Evolutionary conservation across 35 echinoderm and acorn worm species (phyloP).

Genomic region (Ophioderma brevispina): DNA sequence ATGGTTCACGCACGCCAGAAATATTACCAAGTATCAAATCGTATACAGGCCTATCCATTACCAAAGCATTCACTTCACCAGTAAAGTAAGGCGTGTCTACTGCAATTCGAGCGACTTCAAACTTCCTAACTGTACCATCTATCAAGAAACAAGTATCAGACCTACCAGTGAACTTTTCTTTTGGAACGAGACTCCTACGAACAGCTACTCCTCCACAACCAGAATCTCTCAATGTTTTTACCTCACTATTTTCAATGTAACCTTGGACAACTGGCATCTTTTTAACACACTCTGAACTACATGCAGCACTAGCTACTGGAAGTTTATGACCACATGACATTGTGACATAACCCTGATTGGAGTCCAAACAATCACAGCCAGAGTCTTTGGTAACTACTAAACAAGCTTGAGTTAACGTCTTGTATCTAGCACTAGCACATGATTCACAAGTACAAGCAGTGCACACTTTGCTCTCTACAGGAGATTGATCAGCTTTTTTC

Average conservation of each 20-base stretch:
- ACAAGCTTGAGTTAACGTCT: too few relatives aligned
- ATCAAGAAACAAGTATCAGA: conserved; percentile 35
- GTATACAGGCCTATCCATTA: conserved; percentile 40
- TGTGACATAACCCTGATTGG: not conserved
- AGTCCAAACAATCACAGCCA: not conserved
- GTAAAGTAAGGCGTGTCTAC: conserved; percentile 16
- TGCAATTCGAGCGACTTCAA: not conserved
- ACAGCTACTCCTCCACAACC: conserved; percentile 45
- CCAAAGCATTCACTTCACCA: conserved; percentile 29
- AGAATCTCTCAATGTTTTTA: conserved; percentile 24
- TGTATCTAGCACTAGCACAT: not conserved
- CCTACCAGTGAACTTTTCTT: conserved; percentile 28
- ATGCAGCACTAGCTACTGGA: conserved; percentile 20
- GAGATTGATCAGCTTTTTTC: not conserved
- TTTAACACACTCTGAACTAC: not conserved
- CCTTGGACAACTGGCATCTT: conserved; percentile 42
- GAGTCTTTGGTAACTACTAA: not conserved
- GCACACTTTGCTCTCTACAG: too few relatives aligned
- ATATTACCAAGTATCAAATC: conserved; percentile 48
- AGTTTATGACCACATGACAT: conserved; percentile 17
- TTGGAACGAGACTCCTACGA: not conserved
- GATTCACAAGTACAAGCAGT: not conserved
- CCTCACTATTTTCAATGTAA: not conserved
- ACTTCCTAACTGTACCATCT: conserved; percentile 19
- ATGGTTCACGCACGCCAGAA: not conserved